Base-by-base conservation (phyloP, 1,140 invertebrate genomes). In the Drosophila kohkoa region DNA sequence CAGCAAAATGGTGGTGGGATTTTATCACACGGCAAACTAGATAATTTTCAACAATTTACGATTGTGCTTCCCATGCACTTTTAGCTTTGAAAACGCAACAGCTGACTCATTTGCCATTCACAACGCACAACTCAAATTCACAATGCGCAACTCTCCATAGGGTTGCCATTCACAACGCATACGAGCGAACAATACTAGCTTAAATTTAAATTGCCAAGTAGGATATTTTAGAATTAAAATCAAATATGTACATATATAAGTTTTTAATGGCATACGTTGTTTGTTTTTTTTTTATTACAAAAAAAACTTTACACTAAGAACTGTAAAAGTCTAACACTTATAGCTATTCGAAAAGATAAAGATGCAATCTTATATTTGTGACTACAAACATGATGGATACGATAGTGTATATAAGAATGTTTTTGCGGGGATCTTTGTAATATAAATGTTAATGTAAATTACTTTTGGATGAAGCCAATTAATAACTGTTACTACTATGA, bases 31-130 rank as follows among this genome's bases (percentile, higher is more conserved):
- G 35, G 3, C 51, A 51, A 48, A 3, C 20, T 10, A 54, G 30
- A 43, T 54, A 72, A 45, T 59, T 68, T 16, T 25, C 4, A 10
- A 10, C 35, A 28, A 30, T 25, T 1, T 25, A 25, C 15, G 43
- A 64, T 38, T 41, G 32, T 59, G 52, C 25, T 57, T 15, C 30
- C 20, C 46, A 60, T 35, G 49, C 57, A 68, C 38, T 63, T 25
- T 45, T 5, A 67, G 5, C 72, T 55, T 58, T 49, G n/a, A 64
- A 57, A 71, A 65, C 25, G 30, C 35, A 76, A 76, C 74, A 76
- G 74, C 74, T 76, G 74, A 76, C 74, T 76, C 74, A 76, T 48
- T 1, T 54, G 32, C n/a, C 69, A 25, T 65, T 71, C 60, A 41
- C 74, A 30, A 13, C 16, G 16, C 35, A 10, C 8, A 32, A 43